Evolutionary conservation across 2,888 invertebrate genomes (phyloP), one percentile per base, ranked within the genome.

Genomic region (Monoplex corrugatus): DNA sequence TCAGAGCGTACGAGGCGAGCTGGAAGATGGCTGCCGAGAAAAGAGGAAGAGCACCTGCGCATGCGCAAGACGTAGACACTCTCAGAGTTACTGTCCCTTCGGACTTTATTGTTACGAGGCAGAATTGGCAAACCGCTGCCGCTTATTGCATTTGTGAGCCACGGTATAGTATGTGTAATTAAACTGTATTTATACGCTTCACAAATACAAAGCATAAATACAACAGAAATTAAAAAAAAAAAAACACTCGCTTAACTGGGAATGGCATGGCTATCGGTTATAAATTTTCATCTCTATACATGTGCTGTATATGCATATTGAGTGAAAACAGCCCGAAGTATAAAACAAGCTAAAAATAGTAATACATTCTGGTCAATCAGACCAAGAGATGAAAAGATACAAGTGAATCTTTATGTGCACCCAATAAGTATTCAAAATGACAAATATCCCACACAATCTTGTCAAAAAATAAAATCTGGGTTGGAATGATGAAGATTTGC

Each of bases 281-380:
- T 40, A 80, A 43, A 80, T 38, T 80, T 80, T 80, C 40, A 80
- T 43, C 19, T 80, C 43, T 80, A 80, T 80, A 80, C 78, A 80
- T 45, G 83, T 50, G 50, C 50, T 83, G 35, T 44, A 50, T 83
- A 83, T 45, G 13, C 83, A 83, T 83, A 43, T 0, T 40, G n/a
- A 63, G 50, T 86, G 40, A 32, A 40, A 63, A 57, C 57, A 86
- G 28, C 43, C 82, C 44, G 63, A 38, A 57, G 35, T 82, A 82
- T 82, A 82, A 87, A 82, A 87, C 28, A 72, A 83, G 88, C 72
- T 88, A 88, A 88, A 87, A 72, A 83, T 82, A 57, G 35, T 82
- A 45, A 28, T 19, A 40, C 40, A 43, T 40, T 78, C 63, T 82
- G 50, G 35, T 87, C 38, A 82, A 83, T 45, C 44, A 68, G 38